Percentiles rank a stretch among this genome's conserved stretches.
phyloP scores from a whole-genome alignment of 2,888 invertebrate genomes.

The Galeruca laticollis region DNA sequence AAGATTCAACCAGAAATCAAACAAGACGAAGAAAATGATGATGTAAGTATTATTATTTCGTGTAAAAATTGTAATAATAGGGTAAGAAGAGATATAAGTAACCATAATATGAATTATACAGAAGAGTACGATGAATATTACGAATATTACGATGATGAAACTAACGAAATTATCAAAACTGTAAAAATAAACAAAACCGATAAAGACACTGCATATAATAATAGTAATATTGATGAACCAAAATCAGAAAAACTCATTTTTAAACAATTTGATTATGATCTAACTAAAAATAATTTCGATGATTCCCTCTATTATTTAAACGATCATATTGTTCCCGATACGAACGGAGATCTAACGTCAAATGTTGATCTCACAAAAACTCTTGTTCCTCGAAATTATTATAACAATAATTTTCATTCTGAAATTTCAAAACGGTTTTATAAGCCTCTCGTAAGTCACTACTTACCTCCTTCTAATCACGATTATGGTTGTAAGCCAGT shows the following conservation, averaged over 20 bases:
- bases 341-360: neutral
- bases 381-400: neutral
- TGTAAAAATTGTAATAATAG: neutral
- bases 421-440: constrained; percentile 2
- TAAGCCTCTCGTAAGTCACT: neutral
- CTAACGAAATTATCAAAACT: neutral
- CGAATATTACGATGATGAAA: constrained; percentile 32
- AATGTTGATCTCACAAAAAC: too few relatives aligned
- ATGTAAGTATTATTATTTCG: constrained; percentile 45
- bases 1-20: too few relatives aligned
- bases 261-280: constrained; percentile 1
- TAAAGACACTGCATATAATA: neutral
- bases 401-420: neutral
- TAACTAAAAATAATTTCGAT: constrained; percentile 4
- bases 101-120: too few relatives aligned
- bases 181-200: constrained; percentile 9
- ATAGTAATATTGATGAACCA: neutral
- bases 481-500: constrained; percentile 23
- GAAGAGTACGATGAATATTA: constrained; percentile 30
- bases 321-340: neutral
- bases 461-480: neutral
- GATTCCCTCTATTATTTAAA: constrained; percentile 12
- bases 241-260: constrained; percentile 8
- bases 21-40: constrained; percentile 36
- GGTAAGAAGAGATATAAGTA: constrained; percentile 9